Evolutionary conservation across 2,888 invertebrate species (phyloP), one percentile per base, ranked within the genome.

Genomic region (Clostera curtula): DNA sequence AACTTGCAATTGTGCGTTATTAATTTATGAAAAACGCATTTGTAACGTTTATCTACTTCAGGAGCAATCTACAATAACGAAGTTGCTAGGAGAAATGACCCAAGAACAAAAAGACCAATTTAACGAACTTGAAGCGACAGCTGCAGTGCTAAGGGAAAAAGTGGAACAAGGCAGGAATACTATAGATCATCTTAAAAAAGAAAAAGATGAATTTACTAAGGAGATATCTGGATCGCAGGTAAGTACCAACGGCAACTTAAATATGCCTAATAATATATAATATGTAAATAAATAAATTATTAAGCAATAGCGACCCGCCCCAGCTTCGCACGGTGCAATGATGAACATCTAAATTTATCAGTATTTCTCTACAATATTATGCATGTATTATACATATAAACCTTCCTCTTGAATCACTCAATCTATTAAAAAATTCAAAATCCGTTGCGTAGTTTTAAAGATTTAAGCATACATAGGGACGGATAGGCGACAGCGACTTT

Each of bases 121-220:
- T 39, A 70, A 69, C 11, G 72, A 79, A 23, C 49, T 87, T 8
- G 80, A 85, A 45, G 53, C 79, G 1, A 69, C 69, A 0, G 85
- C 85, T 14, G 66, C 84, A 29, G 70, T 83, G 24, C 55, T 87
- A 32, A 75, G 86, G 20, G 74, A 80, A 26, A 83, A 86, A 36
- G 86, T 85, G 10, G 86, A 90, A 59, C 77, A 85, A 53, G 62
- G 84, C 27, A 84, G 91, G 50, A 82, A 73, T 24, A 87, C 90
- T 38, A 58, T 90, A 3, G 90, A 92, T 47, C 80, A 85, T 19
- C 73, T 93, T 6, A 88, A 83, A 39, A 77, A 83, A 15, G 88
- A 89, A 45, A 91, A 89, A 52, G 85, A 86, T 5, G 86, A 87
- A 32, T 75, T 93, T 20, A 89, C 87, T 51, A 90, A 90, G 54